These are phyloP conservation scores for Sminthurinus aureus DNA, from an alignment of 2,888 invertebrate species.

Conservation along the genomic window DNA sequence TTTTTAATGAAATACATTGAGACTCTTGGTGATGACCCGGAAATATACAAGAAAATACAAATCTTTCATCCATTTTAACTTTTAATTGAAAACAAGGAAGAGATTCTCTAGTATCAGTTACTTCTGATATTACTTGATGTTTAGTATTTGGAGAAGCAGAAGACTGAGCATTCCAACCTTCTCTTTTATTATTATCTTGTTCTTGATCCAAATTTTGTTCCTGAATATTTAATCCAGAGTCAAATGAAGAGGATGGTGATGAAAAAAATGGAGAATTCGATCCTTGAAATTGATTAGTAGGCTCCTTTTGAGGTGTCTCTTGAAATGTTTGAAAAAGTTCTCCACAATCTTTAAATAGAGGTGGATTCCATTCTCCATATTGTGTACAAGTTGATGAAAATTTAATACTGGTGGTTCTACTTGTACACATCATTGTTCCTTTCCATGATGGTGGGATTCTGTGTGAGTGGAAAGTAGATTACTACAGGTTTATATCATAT, in stretches of 20 bases:
- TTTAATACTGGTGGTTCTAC: neutral
- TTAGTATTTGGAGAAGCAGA: no score
- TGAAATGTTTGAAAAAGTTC: slow-evolving; percentile 13
- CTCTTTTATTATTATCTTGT: neutral
- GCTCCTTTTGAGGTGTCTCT: neutral
- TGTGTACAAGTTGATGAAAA: neutral
- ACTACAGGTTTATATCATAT: neutral
- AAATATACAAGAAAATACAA: slow-evolving; percentile 16
- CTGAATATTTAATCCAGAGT: no score
- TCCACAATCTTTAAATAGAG: slow-evolving; percentile 4
- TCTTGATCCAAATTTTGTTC: neutral
- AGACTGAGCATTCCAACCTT: neutral
- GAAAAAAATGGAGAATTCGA: no score
- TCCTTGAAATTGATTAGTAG: neutral
- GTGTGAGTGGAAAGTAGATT: neutral
- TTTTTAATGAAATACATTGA: neutral
- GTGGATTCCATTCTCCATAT: slow-evolving; percentile 9
- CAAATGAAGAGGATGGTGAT: no score
- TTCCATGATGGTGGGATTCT: neutral
- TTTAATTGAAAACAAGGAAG: neutral
- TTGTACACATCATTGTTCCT: neutral
- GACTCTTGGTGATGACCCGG: neutral
- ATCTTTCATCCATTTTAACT: neutral
- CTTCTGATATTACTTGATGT: neutral
- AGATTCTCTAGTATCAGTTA: neutral